These are phyloP conservation scores for Steinernema hermaphroditum DNA, from an alignment of 2,888 invertebrate genomes.

Conservation along the genomic window DNA sequence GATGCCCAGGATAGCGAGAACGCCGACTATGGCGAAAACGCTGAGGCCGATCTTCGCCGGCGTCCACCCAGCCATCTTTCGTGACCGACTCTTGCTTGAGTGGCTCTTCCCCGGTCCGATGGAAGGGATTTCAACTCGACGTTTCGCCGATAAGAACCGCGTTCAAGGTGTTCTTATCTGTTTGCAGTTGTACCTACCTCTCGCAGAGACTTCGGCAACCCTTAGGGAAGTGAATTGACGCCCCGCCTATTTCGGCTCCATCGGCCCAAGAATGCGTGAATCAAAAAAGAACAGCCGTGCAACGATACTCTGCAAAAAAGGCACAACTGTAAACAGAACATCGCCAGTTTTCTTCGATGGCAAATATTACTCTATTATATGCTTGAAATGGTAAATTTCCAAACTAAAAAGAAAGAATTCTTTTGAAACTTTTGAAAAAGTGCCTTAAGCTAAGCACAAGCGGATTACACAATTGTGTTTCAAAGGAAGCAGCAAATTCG, in stretches of 20 bases:
- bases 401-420: too few species aligned
- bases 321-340: too few species aligned
- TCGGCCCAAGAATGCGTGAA: neutral
- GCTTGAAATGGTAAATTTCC: too few species aligned
- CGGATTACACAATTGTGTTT: too few species aligned
- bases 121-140: slow-evolving; percentile 6
- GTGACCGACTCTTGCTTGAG: slow-evolving; percentile 15
- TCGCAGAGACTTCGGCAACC: neutral
- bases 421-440: too few species aligned
- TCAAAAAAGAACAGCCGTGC: neutral
- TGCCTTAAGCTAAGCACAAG: too few species aligned
- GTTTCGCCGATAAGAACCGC: slow-evolving; percentile 13
- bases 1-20: slow-evolving; percentile 25
- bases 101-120: slow-evolving; percentile 12
- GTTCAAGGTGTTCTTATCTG: slow-evolving; percentile 24
- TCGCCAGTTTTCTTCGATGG: too few species aligned
- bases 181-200: slow-evolving; percentile 7
- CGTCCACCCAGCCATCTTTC: slow-evolving; percentile 12
- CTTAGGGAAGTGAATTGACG: neutral
- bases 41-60: slow-evolving; percentile 3
- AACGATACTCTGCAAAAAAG: too few species aligned
- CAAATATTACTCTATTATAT: too few species aligned
- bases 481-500: too few species aligned
- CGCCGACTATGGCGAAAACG: slow-evolving; percentile 15
- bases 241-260: neutral